Evolutionary conservation across 1,140 invertebrate genomes (phyloP).

Genomic region (Probaryconus sp.): DNA sequence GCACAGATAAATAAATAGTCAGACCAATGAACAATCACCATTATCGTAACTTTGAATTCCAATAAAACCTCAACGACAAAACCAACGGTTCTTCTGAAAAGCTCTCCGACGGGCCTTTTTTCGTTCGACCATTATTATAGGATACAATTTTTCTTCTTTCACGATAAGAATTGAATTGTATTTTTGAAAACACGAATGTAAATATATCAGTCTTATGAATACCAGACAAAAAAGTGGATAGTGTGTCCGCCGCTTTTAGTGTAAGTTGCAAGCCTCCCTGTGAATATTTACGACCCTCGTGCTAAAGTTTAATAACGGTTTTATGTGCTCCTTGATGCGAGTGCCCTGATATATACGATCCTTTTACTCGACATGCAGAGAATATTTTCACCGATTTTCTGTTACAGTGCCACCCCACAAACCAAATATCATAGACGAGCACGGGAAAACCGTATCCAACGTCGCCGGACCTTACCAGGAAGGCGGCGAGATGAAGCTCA

Average conservation of each 20-base stretch:
- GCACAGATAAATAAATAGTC: too few relatives aligned
- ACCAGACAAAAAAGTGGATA: conserved; percentile 51
- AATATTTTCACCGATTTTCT: conserved; percentile 63
- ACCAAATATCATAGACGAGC: conserved; percentile 89
- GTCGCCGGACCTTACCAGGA: conserved; percentile 91
- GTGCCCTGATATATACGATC: conserved; percentile 53
- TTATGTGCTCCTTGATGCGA: conserved; percentile 57
- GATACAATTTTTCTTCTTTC: too few relatives aligned
- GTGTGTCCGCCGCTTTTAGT: conserved; percentile 44
- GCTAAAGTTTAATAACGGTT: conserved; percentile 65
- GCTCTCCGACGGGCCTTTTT: too few relatives aligned
- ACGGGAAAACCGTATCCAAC: conserved; percentile 83
- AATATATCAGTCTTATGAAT: conserved; percentile 59
- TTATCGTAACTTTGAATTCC: too few relatives aligned
- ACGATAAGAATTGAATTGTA: conserved; percentile 29
- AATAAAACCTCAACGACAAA: too few relatives aligned
- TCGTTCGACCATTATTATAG: too few relatives aligned
- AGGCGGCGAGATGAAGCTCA: conserved; percentile 87
- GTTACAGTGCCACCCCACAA: conserved; percentile 89
- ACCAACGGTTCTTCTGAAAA: too few relatives aligned
- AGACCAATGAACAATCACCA: too few relatives aligned
- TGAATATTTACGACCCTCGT: conserved; percentile 62
- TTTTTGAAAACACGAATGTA: conserved; percentile 28
- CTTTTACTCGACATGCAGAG: conserved; percentile 36
- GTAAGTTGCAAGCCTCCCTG: conserved; percentile 50